A percentile compares a stretch with the other conserved stretches of the same genome.
Evolutionary conservation across 2,797 vertebrate species (phyloP).

Genomic region (Pipistrellus kuhlii): DNA sequence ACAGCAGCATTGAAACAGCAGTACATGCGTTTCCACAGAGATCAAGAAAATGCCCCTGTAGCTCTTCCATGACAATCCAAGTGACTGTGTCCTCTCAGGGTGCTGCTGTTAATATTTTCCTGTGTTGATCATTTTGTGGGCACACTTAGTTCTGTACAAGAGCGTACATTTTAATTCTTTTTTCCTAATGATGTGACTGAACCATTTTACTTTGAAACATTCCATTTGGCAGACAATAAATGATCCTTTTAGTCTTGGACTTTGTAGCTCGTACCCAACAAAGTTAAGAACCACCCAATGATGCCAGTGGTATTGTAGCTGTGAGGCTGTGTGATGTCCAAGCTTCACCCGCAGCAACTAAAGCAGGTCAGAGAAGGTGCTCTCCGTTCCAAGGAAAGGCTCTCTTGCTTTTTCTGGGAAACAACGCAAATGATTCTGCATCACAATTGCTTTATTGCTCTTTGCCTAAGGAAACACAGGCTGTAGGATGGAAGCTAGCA

Average conservation of each 20-base stretch:
- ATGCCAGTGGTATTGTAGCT: not conserved
- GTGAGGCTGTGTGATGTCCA: not conserved
- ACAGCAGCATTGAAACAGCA: not conserved
- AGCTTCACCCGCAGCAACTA: not conserved
- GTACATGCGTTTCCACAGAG: not conserved
- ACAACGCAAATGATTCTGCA: not conserved
- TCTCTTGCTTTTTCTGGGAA: constrained; percentile 25
- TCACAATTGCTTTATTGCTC: not conserved
- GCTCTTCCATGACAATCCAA: not conserved
- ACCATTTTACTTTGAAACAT: constrained; percentile 35
- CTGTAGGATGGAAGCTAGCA: not conserved
- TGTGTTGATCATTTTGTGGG: not conserved
- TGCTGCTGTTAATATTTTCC: not conserved
- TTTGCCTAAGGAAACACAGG: not conserved
- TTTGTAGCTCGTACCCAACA: not conserved
- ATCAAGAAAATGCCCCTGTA: constrained; percentile 1
- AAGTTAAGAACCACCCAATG: constrained; percentile 11
- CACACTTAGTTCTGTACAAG: not conserved
- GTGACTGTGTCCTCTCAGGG: not conserved
- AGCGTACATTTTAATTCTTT: constrained; percentile 6
- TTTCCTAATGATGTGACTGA: not conserved
- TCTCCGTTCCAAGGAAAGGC: not conserved
- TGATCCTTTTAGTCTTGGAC: constrained; percentile 44
- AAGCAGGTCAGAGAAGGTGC: not conserved
- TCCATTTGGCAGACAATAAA: constrained; percentile 4